Base-by-base conservation (phyloP, 2,113 vertebrate species). In the Takifugu flavidus region DNA sequence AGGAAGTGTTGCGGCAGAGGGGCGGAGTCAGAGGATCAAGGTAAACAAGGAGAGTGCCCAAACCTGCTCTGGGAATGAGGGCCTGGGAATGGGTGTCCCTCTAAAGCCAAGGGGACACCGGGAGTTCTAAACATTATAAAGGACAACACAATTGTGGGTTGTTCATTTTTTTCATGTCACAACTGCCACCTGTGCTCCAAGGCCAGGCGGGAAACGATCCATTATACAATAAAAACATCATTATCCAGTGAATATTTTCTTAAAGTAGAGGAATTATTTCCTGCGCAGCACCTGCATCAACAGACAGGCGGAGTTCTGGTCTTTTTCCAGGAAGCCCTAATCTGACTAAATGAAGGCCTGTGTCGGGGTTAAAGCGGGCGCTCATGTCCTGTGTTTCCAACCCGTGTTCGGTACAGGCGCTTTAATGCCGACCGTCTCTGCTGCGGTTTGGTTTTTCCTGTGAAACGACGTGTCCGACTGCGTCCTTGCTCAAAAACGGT, bases 1-100 rank as follows among this genome's bases (percentile, higher is more conserved):
- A 82, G 86, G 84, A 89, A 88, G 80, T 80, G 47, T 51, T 43
- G 27, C 54, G 13, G 62, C 42, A 47, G 58, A 58, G 59, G 79
- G 80, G 85, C 14, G 83, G 74, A 26, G 78, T 60, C 49, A 55
- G 10, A 25, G 14, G 44, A 70, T 20, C 20, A 80, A 76, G 67
- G 75, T 88, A 80, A 88, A 83, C 68, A 78, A 49, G 46, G 47
- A 47, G 74, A 82, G 82, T 76, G 77, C 69, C 80, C 77, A 53
- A 78, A 89, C 86, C 84, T 78, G 87, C 76, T 85, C 53, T 53
- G 58, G 58, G 46, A 72, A 65, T 65, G 3, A 47, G 15, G 15
- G 15, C 14, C 13, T 4, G 45, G 44, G 4, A 13, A 47, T 2
- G 45, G 45, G 14, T 47, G 62, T 58, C 58, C 15, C 29, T 43